Base-by-base conservation (phyloP, 2,888 invertebrate species). In the Cephus spinipes region DNA sequence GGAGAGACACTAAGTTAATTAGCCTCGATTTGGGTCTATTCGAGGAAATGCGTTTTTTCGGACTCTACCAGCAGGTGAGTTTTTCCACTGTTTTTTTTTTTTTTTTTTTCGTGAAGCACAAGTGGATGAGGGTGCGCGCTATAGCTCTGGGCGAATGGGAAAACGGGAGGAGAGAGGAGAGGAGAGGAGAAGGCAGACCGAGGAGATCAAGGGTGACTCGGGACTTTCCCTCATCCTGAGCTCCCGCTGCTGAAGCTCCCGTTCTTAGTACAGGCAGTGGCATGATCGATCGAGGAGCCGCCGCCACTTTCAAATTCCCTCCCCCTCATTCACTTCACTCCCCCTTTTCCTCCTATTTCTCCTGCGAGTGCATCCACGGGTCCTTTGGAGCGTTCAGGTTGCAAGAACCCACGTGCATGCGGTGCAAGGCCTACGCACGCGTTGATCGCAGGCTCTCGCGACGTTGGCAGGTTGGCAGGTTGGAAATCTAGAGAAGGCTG, bases 201-300 rank as follows among this genome's bases (percentile, higher is more conserved):
- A 81, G 80, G 82, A 81, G 76, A 76, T 76, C 77, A 75, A 76
- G 80, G 77, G 78, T 40, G 40, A 40, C 40, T 40, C 15, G 40
- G 40, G 40, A 40, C 40, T 40, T 40, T 40, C 40, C 15, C 40
- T 40, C 40, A 40, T 40, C 15, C 40, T 40, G 15, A 15, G 15
- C 40, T 40, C 6, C 15, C 15, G 40, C 15, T 40, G 15, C 40
- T 1, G 15, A 15, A 40, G 15, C 40, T 40, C 40, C 40, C 15
- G 4, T 15, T 40, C 69, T 69, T 69, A 69, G 69, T 69, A 35
- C 12, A 34, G 77, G 68, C 73, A 31, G 32, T 35, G 77, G 32
- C 68, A 69, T 75, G 77, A 75, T 77, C 75, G 77, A 77, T 77
- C 77, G 77, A 0, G 73, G 2, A 71, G 15, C 32, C 30, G 32